A percentile compares a stretch with the other conserved stretches of the same genome.
These are phyloP conservation scores for Cathartes aura DNA, from an alignment of 2,113 vertebrate genomes.

Conservation along the genomic window DNA sequence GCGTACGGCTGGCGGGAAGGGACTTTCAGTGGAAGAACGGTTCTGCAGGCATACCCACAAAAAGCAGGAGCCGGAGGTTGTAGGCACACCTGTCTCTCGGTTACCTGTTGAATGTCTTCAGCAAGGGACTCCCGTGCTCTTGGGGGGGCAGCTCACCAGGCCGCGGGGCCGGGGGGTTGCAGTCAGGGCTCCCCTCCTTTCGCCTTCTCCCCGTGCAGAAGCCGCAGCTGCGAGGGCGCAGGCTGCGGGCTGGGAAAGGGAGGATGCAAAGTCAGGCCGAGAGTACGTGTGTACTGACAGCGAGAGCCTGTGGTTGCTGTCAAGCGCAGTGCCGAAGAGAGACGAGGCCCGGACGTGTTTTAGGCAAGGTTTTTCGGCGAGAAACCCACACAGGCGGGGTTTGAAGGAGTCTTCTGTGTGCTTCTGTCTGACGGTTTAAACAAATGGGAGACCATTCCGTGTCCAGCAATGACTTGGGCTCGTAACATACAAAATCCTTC, in stretches of 20 bases:
- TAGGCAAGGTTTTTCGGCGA: not conserved
- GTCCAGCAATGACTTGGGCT: not conserved
- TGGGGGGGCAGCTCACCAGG: not conserved
- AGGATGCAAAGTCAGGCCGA: fast-evolving
- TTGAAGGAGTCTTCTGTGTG: fast-evolving
- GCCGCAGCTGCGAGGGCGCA: not conserved
- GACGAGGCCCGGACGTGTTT: fast-evolving
- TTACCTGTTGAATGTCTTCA: not conserved
- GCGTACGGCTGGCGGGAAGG: not conserved
- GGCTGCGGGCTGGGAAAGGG: not conserved
- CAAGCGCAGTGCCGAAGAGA: not conserved
- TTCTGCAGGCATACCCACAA: not conserved
- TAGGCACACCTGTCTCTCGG: too few relatives aligned
- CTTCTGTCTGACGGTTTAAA: not conserved
- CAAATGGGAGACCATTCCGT: fast-evolving
- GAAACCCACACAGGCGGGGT: fast-evolving
- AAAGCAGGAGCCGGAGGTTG: not conserved
- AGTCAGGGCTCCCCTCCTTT: not conserved
- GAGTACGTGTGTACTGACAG: fast-evolving
- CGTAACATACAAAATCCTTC: fast-evolving
- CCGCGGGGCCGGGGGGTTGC: not conserved
- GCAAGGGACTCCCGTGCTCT: too few relatives aligned
- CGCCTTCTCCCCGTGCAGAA: not conserved
- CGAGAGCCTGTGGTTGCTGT: not conserved
- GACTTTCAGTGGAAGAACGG: not conserved